Base-by-base conservation (phyloP, 2,888 invertebrate species). In the Cephus pulcher region DNA sequence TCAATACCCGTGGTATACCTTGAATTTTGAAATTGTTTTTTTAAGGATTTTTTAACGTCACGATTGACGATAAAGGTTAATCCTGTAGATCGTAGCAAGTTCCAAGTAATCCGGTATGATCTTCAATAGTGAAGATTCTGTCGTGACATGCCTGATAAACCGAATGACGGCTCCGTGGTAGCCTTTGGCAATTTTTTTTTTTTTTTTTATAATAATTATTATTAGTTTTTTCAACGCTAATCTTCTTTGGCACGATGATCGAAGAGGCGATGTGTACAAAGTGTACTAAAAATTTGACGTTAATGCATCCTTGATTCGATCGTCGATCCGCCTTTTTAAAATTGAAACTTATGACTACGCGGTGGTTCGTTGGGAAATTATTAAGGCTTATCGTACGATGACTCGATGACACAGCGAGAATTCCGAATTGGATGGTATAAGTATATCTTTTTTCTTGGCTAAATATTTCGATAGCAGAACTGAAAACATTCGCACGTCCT, bases 401-500 rank as follows among this genome's bases (percentile, higher is more conserved):
- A 56, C 56, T 56, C 23, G 23, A 56, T 56, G 23, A 56, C 56
- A 23, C 56, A 56, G 23, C 23, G 2, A 9, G 23, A 23, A 56
- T 15, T 23, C 56, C 23, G 56, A 23, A 56, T 9, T 23, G 23
- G 23, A 56, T 56, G 23, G 56, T 15, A 56, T 56, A 23, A 40
- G 23, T 23, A 23, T 56, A 56, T 56, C 9, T 56, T 23, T 56
- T 23, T 56, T 9, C 23, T 56, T 23, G 23, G 56, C 23, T 9
- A 56, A 56, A 56, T 56, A 56, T 23, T 56, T 56, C 71, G 32
- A 71, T 34, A 33, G 33, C 32, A 34, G 23, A 71, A n/a, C 32
- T 15, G 32, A 71, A 71, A 71, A 71, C 32, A 71, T 34, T 71
- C 71, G 71, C 68, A 76, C 76, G 73, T 76, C 78, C 78, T 40